Conservation (phyloP, 2,797 vertebrate species). For the Pangasius macronema region DNA sequence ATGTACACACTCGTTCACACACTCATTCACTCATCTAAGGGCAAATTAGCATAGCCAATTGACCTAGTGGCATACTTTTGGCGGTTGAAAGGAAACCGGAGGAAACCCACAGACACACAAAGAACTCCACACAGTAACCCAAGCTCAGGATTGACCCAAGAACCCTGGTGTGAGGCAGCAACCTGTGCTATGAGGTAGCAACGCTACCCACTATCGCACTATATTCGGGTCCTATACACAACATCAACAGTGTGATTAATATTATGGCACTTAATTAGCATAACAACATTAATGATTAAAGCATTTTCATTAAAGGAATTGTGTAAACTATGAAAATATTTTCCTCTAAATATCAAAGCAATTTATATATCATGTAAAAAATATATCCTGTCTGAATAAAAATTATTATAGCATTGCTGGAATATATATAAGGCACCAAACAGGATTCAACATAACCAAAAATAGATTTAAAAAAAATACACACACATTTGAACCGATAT, state of each 20-base stretch:
- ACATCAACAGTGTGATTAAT: background rate
- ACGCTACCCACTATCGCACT: too few species aligned
- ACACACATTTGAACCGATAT: too few species aligned
- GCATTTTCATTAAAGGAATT: background rate
- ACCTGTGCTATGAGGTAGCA: background rate
- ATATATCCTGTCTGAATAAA: slow-evolving; percentile 16
- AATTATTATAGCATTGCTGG: background rate
- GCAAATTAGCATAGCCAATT: background rate
- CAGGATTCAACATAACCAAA: background rate
- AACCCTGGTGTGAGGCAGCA: background rate
- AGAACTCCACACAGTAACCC: background rate
- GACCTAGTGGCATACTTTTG: background rate
- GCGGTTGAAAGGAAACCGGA: background rate
- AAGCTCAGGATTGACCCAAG: background rate
- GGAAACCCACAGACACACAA: background rate
- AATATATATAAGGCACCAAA: slow-evolving; percentile 15
- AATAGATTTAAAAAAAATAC: background rate
- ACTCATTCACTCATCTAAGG: too few species aligned
- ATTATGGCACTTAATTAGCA: slow-evolving; percentile 12
- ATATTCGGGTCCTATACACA: background rate
- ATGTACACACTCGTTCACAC: background rate
- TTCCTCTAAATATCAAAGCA: background rate
- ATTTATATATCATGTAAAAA: background rate
- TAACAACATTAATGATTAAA: background rate
- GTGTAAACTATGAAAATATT: background rate